Evolutionary conservation across 2,888 invertebrate genomes (phyloP).

Genomic region (Leptopilina myrica): DNA sequence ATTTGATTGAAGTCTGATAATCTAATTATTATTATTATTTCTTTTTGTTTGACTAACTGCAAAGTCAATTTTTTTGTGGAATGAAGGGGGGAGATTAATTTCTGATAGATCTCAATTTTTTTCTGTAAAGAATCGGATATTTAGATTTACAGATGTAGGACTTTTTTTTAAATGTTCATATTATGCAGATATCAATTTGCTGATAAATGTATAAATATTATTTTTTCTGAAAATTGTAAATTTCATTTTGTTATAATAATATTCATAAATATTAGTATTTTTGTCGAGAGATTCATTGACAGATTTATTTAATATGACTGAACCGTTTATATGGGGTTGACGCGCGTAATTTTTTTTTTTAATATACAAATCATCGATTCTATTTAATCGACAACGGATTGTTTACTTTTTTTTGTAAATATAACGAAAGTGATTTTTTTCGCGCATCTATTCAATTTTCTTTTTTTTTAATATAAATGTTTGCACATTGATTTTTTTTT

Average conservation of each 20-base stretch:
- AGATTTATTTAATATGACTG: slow-evolving; percentile 45
- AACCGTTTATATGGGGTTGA: slow-evolving; percentile 46
- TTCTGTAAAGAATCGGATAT: slow-evolving; percentile 36
- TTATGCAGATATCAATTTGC: slow-evolving; percentile 11
- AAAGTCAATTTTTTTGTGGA: slow-evolving; percentile 10
- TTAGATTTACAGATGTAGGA: slow-evolving; percentile 7
- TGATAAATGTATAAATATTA: slow-evolving; percentile 27
- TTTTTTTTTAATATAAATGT: slow-evolving; percentile 58
- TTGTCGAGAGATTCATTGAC: slow-evolving; percentile 31
- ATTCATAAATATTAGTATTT: slow-evolving; percentile 12
- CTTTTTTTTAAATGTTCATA: slow-evolving; percentile 18
- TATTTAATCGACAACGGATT: slow-evolving; percentile 44
- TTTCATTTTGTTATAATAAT: slow-evolving; percentile 11
- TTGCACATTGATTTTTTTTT: slow-evolving; percentile 67
- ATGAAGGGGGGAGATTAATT: slow-evolving; percentile 12
- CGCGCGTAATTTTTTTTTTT: slow-evolving; percentile 44
- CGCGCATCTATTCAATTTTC: slow-evolving; percentile 62
- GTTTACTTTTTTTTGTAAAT: slow-evolving; percentile 66
- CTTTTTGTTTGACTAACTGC: background rate
- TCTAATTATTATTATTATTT: slow-evolving; percentile 21
- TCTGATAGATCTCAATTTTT: slow-evolving; percentile 31
- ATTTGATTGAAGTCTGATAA: slow-evolving; percentile 38
- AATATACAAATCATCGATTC: slow-evolving; percentile 11
- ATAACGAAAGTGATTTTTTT: slow-evolving; percentile 57
- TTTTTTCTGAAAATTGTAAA: slow-evolving; percentile 27